Evolutionary conservation across 2,888 invertebrate genomes (phyloP).

Genomic region (Latrodectus hesperus): DNA sequence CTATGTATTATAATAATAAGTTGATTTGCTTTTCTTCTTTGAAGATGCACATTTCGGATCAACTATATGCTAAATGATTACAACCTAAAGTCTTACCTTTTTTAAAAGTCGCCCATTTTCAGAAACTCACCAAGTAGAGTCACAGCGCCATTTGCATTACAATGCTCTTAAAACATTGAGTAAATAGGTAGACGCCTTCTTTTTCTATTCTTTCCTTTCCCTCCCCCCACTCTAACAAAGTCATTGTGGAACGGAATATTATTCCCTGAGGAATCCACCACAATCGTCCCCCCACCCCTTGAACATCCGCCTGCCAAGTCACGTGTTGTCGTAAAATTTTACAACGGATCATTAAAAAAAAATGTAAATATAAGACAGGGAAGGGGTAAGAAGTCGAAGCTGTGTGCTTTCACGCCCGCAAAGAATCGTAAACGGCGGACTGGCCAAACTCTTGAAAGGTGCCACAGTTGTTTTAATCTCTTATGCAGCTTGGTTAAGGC

Average conservation of each 20-base stretch:
- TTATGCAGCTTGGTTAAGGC: no score
- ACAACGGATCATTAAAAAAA: neutral
- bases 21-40: no score
- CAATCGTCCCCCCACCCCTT: neutral
- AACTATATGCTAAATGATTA: no score
- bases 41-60: no score
- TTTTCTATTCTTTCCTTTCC: no score
- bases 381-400: neutral
- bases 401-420: neutral
- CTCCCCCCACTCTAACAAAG: no score
- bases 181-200: conserved; percentile 18
- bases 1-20: no score
- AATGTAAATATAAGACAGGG: neutral
- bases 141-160: conserved; percentile 17
- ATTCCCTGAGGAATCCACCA: neutral
- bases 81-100: no score
- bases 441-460: neutral
- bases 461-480: no score
- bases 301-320: conserved; percentile 8
- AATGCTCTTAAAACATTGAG: neutral
- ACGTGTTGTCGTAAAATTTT: conserved; percentile 16
- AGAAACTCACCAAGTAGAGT: no score
- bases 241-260: no score
- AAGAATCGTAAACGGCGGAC: neutral
- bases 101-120: no score